Evolutionary conservation across 2,797 vertebrate species (phyloP).

Genomic region (Pseudochromis fuscus): DNA sequence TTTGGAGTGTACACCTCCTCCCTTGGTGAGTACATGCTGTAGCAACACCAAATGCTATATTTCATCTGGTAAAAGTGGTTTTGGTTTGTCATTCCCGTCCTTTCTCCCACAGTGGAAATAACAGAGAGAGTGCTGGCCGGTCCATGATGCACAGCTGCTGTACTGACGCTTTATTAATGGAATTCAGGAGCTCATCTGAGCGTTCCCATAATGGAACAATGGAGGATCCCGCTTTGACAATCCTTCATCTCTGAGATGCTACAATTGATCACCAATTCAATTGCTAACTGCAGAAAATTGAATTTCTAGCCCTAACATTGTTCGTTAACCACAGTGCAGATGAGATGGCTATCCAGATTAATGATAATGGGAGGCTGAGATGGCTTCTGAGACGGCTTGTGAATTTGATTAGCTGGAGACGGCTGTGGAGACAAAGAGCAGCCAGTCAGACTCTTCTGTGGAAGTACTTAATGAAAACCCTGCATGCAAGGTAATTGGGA

Average conservation of each 20-base stretch:
- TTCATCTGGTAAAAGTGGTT: constrained; percentile 59
- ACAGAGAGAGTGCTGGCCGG: constrained; percentile 45
- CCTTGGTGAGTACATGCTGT: constrained; percentile 8
- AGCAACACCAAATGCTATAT: constrained; percentile 37
- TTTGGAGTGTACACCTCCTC: constrained; percentile 22
- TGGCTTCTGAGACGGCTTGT: constrained; percentile 84
- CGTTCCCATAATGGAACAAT: constrained; percentile 83
- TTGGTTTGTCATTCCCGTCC: constrained; percentile 39
- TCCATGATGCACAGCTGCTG: constrained; percentile 65
- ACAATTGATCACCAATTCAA: constrained; percentile 88
- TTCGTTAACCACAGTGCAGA: constrained; percentile 88
- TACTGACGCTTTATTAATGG: constrained; percentile 80
- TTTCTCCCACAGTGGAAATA: constrained; percentile 40
- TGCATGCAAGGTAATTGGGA: constrained; percentile 83
- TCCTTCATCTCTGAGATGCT: constrained; percentile 83
- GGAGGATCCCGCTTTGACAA: constrained; percentile 78
- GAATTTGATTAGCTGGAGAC: constrained; percentile 88
- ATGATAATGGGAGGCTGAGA: constrained; percentile 87
- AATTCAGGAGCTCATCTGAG: constrained; percentile 83
- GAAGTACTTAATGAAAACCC: constrained; percentile 88
- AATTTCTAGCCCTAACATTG: constrained; percentile 89
- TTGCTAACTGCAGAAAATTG: constrained; percentile 88
- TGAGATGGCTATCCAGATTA: constrained; percentile 88
- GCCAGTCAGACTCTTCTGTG: constrained; percentile 82
- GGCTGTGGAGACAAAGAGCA: constrained; percentile 81